Base-by-base conservation (phyloP, 37 sponge, comb jelly and placozoan species). In the Halisarca cf. caerulea region DNA sequence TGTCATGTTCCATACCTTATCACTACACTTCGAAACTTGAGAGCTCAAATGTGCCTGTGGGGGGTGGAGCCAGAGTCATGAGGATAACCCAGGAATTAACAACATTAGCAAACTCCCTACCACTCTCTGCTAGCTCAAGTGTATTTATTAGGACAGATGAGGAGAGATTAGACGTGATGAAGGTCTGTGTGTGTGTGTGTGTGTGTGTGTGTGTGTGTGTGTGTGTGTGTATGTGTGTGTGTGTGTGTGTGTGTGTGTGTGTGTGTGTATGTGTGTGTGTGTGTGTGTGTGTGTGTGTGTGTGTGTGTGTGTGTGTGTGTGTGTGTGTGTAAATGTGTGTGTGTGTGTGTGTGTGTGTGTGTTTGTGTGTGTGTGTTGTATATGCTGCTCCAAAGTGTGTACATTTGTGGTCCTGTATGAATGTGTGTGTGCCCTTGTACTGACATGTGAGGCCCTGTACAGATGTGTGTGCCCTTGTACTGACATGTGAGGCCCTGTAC, bases 71-170 rank as follows among this genome's bases (percentile, higher is more conserved):
- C 0, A 88, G 91, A 41, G 89, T 93, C 2, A 58, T 86, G 55
- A 62, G 98, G 59, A 85, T 97, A 42, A 95, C 98, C 25, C 95
- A 95, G 80, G 98, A 97, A 61, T 66, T 95, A 17, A 51, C 95
- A 25, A 60, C 95, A 34, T 85, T 97, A 18, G 44, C 94, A 58
- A 87, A 93, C 39, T 97, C 98, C 43, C 89, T 97, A n/a, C 98
- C 98, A 17, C 86, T 95, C 41, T 91, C 95, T 25, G 83, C 85
- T 25, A 80, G 85, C 55, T 89, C 96, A 33, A 84, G 86, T 45
- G 95, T 97, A 20, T 97, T 97, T 71, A 91, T 95, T 18, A 81
- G 94, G 24, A 91, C 87, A 62, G 97, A 96, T 79, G 94, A 91
- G 37, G 90, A 93, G 58, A 66, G 94, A 20, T 80, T 93, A 27